Evolutionary conservation across 2,797 vertebrate genomes (phyloP).

Genomic region (Sebastes melanostomus): DNA sequence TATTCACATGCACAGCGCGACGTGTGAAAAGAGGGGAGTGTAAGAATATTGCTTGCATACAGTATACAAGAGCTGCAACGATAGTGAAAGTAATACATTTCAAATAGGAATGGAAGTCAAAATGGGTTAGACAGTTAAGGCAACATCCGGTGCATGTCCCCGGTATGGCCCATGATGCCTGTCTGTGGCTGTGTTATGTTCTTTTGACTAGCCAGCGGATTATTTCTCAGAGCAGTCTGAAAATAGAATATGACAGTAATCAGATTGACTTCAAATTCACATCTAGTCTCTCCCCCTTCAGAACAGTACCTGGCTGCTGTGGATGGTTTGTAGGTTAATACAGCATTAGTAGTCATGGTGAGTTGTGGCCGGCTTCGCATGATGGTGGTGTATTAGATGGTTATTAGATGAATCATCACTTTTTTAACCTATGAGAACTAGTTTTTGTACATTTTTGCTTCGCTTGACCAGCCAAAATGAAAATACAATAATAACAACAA

Average conservation of each 20-base stretch:
- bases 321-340: slow-evolving; percentile 75
- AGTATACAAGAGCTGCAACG: too few species aligned
- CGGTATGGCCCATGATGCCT: background rate
- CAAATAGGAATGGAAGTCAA: slow-evolving; percentile 9
- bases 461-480: background rate
- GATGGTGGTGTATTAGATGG: background rate
- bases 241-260: slow-evolving; percentile 54
- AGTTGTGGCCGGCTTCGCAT: slow-evolving; percentile 23
- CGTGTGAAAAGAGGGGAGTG: background rate
- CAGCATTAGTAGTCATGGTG: slow-evolving; percentile 59
- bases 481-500: background rate
- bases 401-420: slow-evolving; percentile 3
- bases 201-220: slow-evolving; percentile 22
- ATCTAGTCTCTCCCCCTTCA: slow-evolving; percentile 7
- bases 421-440: too few species aligned
- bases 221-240: slow-evolving; percentile 27
- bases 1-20: background rate
- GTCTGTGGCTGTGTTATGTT: slow-evolving; percentile 1
- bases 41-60: background rate
- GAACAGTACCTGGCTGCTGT: slow-evolving; percentile 20
- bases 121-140: background rate
- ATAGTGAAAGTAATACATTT: background rate
- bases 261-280: slow-evolving; percentile 48
- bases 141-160: slow-evolving; percentile 3
- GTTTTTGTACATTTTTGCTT: background rate